Evolutionary conservation across 2,113 vertebrate species (phyloP).

Genomic region (Eupsittula cactorum): DNA sequence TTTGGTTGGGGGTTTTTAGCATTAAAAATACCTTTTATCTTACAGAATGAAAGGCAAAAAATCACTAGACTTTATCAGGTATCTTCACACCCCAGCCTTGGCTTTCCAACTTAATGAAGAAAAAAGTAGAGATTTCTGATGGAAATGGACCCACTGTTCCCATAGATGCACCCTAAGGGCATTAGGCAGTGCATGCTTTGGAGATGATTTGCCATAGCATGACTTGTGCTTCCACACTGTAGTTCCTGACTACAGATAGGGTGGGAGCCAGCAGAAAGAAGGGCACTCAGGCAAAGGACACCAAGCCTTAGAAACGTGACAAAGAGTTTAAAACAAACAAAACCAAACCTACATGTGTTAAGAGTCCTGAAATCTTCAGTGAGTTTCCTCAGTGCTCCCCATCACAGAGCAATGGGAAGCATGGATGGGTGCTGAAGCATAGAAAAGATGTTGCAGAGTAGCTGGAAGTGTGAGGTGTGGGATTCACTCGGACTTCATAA

Average conservation of each 20-base stretch:
- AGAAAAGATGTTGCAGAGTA: background rate
- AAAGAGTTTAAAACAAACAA: background rate
- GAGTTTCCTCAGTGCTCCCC: background rate
- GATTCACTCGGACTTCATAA: background rate
- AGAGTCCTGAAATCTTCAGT: background rate
- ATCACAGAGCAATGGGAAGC: rapidly evolving
- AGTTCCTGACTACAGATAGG: rapidly evolving
- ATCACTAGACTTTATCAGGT: too few species aligned
- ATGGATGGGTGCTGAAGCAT: background rate
- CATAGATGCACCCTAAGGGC: too few species aligned
- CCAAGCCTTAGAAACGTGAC: too few species aligned
- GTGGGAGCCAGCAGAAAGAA: background rate
- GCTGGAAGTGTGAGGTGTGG: background rate
- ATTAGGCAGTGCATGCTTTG: rapidly evolving
- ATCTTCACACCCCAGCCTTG: background rate
- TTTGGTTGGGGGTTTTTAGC: too few species aligned
- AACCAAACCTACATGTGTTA: background rate
- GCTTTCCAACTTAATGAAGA: background rate
- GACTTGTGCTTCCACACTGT: rapidly evolving
- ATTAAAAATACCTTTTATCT: background rate
- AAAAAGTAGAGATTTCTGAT: too few species aligned
- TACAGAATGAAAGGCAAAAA: background rate
- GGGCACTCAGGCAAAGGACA: background rate
- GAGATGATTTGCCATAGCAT: rapidly evolving
- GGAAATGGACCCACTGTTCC: background rate